Conservation (phyloP, 2,797 vertebrate species). For the Takifugu ocellatus region DNA sequence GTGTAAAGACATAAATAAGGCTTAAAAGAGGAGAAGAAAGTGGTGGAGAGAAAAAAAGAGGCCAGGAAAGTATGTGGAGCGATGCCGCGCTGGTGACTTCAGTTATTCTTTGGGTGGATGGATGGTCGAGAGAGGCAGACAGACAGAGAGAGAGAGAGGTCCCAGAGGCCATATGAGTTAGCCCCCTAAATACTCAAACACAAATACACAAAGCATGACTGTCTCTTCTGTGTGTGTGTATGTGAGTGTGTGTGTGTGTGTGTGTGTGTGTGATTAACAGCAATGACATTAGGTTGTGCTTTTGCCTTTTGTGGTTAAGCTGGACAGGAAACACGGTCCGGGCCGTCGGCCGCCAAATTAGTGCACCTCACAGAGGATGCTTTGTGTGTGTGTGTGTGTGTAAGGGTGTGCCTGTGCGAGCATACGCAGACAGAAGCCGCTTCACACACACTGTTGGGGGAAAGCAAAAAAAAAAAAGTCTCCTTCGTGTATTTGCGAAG, state of each 20-base stretch:
- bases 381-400: slow-evolving; percentile 63
- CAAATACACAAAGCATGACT: slow-evolving; percentile 41
- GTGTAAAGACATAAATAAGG: slow-evolving; percentile 46
- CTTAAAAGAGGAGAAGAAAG: slow-evolving; percentile 16
- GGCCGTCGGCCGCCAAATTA: slow-evolving; percentile 67
- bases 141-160: slow-evolving; percentile 34
- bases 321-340: slow-evolving; percentile 72
- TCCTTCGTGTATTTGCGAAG: background rate
- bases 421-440: slow-evolving; percentile 36
- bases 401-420: slow-evolving; percentile 29
- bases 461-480: too few species aligned
- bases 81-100: slow-evolving; percentile 70
- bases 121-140: slow-evolving; percentile 22
- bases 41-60: slow-evolving; percentile 37
- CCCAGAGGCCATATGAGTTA: slow-evolving; percentile 55
- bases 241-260: slow-evolving; percentile 50
- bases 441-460: slow-evolving; percentile 7
- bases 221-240: slow-evolving; percentile 25
- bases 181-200: slow-evolving; percentile 32
- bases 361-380: slow-evolving; percentile 73
- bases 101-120: slow-evolving; percentile 53
- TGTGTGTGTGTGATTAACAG: slow-evolving; percentile 46
- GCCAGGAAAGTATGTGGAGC: slow-evolving; percentile 64
- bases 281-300: slow-evolving; percentile 63
- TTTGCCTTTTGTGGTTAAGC: slow-evolving; percentile 70